Percentiles rank a stretch among this genome's conserved stretches.
phyloP scores from a whole-genome alignment of 1,140 invertebrate species.

The Teleogryllus occipitalis region DNA sequence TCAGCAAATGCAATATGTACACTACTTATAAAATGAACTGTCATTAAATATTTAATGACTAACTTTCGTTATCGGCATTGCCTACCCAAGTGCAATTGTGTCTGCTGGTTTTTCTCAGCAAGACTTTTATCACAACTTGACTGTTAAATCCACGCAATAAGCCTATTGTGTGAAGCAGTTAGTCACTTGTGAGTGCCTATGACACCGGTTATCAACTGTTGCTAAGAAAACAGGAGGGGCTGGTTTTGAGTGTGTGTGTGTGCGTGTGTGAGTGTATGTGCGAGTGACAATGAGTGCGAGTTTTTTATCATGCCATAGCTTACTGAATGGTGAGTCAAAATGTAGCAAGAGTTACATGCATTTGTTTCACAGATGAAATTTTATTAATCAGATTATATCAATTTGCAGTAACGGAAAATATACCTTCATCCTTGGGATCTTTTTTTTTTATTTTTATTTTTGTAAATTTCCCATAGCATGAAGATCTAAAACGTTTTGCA shows the following conservation, averaged over 20 bases:
- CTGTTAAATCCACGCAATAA: background rate
- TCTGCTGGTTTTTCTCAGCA: background rate
- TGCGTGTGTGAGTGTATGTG: background rate
- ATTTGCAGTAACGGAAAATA: background rate
- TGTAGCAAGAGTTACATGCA: background rate
- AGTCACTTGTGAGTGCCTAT: background rate
- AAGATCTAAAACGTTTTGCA: background rate
- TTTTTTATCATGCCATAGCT: background rate
- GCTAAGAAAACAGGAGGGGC: background rate
- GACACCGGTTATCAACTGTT: background rate
- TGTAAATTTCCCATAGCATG: background rate
- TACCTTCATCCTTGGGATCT: background rate
- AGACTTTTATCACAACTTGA: background rate
- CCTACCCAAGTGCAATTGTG: conserved; percentile 15
- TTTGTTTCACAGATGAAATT: background rate
- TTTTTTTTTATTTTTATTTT: background rate
- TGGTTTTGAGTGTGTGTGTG: background rate
- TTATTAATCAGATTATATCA: background rate
- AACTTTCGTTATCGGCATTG: background rate
- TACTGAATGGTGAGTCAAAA: background rate
- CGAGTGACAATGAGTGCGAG: background rate
- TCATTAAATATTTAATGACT: background rate
- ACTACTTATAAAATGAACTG: background rate
- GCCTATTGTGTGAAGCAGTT: background rate
- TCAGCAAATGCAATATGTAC: background rate